These are phyloP conservation scores for Paramisgurnus dabryanus DNA, from an alignment of 2,113 vertebrate species.

Conservation along the genomic window DNA sequence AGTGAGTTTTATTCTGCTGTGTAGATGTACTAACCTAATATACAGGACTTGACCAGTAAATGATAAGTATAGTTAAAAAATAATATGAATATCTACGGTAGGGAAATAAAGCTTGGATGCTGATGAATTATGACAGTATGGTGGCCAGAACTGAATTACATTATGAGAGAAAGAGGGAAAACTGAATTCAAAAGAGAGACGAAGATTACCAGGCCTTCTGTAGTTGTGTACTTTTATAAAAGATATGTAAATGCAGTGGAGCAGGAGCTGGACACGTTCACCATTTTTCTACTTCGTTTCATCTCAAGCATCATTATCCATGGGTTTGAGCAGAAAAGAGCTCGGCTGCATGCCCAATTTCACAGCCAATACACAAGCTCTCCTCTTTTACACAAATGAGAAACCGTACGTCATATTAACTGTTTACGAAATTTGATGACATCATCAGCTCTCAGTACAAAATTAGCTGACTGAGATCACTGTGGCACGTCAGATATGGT, in stretches of 20 bases:
- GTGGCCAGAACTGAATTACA: neutral
- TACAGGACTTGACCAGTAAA: neutral
- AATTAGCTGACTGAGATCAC: slow-evolving; percentile 22
- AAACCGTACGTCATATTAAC: slow-evolving; percentile 28
- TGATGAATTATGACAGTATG: neutral
- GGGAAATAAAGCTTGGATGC: slow-evolving; percentile 8
- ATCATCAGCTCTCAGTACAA: neutral
- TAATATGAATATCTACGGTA: neutral
- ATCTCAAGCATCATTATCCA: slow-evolving; percentile 49
- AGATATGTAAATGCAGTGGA: slow-evolving; percentile 41
- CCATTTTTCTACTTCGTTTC: slow-evolving; percentile 24
- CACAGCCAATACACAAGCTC: slow-evolving; percentile 33
- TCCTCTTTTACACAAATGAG: slow-evolving; percentile 24
- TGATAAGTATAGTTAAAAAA: neutral
- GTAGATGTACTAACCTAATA: neutral
- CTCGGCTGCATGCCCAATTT: slow-evolving; percentile 48
- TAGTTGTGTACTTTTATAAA: slow-evolving; percentile 33
- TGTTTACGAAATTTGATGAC: slow-evolving; percentile 19
- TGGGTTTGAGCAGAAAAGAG: slow-evolving; percentile 41
- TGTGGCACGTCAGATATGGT: slow-evolving; percentile 11
- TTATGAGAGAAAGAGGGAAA: neutral
- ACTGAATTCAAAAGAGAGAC: slow-evolving; percentile 30
- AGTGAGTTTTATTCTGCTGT: slow-evolving; percentile 55
- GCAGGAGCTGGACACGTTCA: slow-evolving; percentile 8
- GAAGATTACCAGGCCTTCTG: slow-evolving; percentile 8